Percentiles rank a stretch among this genome's conserved stretches.
Conservation (phyloP, 2,113 vertebrate genomes). For the Pterocles gutturalis region DNA sequence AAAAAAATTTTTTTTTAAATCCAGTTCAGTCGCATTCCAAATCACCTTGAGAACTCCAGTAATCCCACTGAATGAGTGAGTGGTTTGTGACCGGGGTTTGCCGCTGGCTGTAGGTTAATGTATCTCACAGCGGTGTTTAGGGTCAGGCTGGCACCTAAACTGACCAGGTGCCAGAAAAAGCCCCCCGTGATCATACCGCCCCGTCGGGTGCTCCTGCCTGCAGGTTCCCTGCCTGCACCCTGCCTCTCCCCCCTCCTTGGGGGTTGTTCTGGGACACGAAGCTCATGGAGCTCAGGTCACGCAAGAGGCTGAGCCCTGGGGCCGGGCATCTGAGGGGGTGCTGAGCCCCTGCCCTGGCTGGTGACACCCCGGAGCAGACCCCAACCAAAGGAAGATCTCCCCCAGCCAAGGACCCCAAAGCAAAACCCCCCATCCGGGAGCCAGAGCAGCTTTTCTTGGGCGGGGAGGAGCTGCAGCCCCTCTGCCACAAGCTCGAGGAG, state of each 20-base stretch:
- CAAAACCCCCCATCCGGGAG: background rate
- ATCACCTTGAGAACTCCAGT: background rate
- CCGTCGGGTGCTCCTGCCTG: fast-evolving
- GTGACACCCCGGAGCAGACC: background rate
- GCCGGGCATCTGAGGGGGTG: background rate
- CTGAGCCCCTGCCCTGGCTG: background rate
- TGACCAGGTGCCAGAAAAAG: no score
- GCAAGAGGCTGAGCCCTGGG: background rate
- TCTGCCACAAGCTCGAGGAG: fast-evolving
- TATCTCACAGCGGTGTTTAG: background rate
- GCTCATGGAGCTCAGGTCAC: background rate
- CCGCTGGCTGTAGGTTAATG: fast-evolving
- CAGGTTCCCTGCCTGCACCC: no score
- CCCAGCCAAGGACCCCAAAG: fast-evolving
- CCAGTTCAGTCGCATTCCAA: background rate
- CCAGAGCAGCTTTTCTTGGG: background rate
- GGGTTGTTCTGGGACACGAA: background rate
- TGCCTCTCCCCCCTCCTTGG: no score
- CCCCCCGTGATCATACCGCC: no score
- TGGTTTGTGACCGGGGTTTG: background rate
- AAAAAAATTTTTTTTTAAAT: background rate
- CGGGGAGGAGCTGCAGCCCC: background rate
- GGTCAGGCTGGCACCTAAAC: background rate
- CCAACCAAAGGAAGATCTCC: background rate
- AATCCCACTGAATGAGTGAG: fast-evolving